Evolutionary conservation across 2,113 vertebrate genomes (phyloP), one percentile per base, ranked within the genome.

Genomic region (Forbesichthys agassizii): DNA sequence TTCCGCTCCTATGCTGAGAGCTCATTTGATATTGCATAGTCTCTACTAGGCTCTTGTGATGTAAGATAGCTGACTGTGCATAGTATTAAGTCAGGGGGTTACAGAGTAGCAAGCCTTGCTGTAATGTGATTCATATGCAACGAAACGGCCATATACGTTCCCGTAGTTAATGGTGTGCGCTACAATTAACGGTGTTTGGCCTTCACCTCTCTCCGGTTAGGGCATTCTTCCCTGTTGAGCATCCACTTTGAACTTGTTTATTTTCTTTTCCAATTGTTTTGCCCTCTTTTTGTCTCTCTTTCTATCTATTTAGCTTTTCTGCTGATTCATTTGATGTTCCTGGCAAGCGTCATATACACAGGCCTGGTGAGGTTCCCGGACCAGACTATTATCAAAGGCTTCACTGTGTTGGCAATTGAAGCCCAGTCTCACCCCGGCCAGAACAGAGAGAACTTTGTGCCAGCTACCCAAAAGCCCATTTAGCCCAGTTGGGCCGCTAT

Each of bases 361-460:
- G 75, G 77, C 66, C 56, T 74, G 71, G 71, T 56, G 61, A 77
- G 78, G 69, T 76, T 69, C 75, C 69, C 10, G 58, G 84, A 85
- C 83, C 84, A 88, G 79, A 74, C 82, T 69, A 48, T 81, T 91
- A 89, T 90, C 89, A 92, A 92, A 90, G 88, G 83, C 84, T 82
- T 77, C 87, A 78, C 83, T 90, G 79, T 89, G 77, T 77, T 86
- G 82, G 83, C n/a, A 90, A 80, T 77, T 83, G 66, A 84, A 83
- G 87, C 81, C 71, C 74, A 42, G 74, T 84, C 73, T 77, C 77
- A 75, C 72, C 84, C 80, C 71, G 75, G 69, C 78, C 74, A 74
- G 75, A 75, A 92, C 88, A 92, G 88, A 91, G 81, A 75, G 86
- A 81, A 82, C 90, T 88, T 90, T 92, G 89, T 91, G 84, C 71